A percentile compares a stretch with the other conserved stretches of the same genome.
Conservation (phyloP, 2,797 vertebrate genomes). For the Muraenolepis orangiensis region DNA sequence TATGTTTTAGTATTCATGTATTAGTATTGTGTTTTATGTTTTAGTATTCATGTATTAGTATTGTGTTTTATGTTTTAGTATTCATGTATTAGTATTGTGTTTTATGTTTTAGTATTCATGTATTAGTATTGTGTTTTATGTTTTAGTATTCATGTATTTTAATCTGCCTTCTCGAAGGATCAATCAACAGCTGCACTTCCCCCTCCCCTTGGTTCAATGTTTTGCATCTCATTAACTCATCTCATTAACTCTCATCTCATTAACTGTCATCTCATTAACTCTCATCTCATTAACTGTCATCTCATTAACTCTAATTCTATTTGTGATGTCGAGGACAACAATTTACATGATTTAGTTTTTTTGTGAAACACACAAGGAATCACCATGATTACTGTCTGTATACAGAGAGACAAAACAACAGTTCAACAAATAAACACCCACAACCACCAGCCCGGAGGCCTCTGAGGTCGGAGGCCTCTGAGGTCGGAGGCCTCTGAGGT, state of each 20-base stretch:
- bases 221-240: not conserved
- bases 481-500: not conserved
- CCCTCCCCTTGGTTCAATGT: not conserved
- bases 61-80: too few relatives aligned
- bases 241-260: too few relatives aligned
- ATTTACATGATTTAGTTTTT: not conserved
- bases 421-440: slow-evolving; percentile 44
- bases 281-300: too few relatives aligned
- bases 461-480: not conserved
- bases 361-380: not conserved
- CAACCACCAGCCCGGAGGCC: too few relatives aligned
- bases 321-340: not conserved
- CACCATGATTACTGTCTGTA: not conserved
- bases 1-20: too few relatives aligned
- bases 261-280: too few relatives aligned
- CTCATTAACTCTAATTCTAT: not conserved
- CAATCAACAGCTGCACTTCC: not conserved
- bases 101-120: too few relatives aligned
- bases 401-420: slow-evolving; percentile 6
- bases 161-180: not conserved
- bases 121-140: too few relatives aligned
- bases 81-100: too few relatives aligned
- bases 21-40: too few relatives aligned
- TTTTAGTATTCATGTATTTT: not conserved
- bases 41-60: too few relatives aligned